These are phyloP conservation scores for Colostygia pectinataria DNA, from an alignment of 2,888 invertebrate species.

Conservation along the genomic window DNA sequence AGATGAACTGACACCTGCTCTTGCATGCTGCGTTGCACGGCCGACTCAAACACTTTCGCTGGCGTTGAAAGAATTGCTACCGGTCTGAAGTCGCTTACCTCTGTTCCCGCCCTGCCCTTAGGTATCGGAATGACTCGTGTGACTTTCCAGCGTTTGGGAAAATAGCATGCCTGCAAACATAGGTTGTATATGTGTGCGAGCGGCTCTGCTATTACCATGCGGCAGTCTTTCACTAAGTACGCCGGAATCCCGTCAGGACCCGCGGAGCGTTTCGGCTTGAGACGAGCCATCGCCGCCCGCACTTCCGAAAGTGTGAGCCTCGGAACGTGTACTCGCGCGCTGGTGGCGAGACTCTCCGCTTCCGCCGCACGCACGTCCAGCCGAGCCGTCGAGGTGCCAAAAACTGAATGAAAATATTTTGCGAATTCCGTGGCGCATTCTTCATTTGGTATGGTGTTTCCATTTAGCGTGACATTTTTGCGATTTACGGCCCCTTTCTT, in stretches of 20 bases:
- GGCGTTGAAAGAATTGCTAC: neutral
- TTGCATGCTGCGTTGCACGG: neutral
- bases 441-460: neutral
- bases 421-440: slow-evolving; percentile 5
- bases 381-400: neutral
- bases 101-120: neutral
- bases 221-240: too few relatives aligned
- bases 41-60: slow-evolving; percentile 14
- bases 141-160: slow-evolving; percentile 12
- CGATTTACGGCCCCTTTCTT: neutral
- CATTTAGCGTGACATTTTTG: neutral
- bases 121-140: neutral
- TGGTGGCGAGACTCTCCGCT: neutral
- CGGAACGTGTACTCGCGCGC: neutral
- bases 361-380: neutral
- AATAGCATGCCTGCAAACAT: neutral
- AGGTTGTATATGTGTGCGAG: neutral
- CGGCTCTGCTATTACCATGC: neutral
- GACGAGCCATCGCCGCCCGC: neutral
- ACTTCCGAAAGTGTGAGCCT: neutral
- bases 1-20: neutral
- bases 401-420: slow-evolving; percentile 3
- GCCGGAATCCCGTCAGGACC: slow-evolving; percentile 1
- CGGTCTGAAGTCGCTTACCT: neutral
- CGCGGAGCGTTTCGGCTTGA: neutral